These are phyloP conservation scores for Acanthaster planci DNA, from an alignment of 35 echinoderm and acorn worm species.

Conservation along the genomic window DNA sequence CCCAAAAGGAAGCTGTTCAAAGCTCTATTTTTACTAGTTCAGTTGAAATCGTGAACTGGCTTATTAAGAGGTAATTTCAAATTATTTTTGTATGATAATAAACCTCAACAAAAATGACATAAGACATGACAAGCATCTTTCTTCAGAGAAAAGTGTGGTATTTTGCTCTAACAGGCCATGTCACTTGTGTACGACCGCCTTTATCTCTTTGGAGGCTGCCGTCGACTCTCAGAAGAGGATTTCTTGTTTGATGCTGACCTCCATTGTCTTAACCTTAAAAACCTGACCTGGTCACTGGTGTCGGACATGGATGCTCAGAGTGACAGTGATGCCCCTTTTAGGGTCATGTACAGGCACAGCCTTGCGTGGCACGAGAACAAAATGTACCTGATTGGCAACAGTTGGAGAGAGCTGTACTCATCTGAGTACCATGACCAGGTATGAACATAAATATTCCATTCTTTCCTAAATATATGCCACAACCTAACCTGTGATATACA, in stretches of 20 bases:
- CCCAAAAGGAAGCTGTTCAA: too few relatives aligned
- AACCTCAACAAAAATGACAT: too few relatives aligned
- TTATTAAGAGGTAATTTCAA: too few relatives aligned
- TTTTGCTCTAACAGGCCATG: constrained; percentile 50
- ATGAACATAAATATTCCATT: too few relatives aligned
- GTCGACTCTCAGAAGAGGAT: constrained; percentile 47
- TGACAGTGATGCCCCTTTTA: neutral
- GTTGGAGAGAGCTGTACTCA: constrained; percentile 50
- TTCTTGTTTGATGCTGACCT: constrained; percentile 76
- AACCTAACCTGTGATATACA: neutral
- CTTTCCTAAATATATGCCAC: neutral
- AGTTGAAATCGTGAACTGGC: too few relatives aligned
- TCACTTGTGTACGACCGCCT: constrained; percentile 32
- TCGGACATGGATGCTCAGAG: constrained; percentile 14
- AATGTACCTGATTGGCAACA: constrained; percentile 54
- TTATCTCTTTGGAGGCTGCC: constrained; percentile 70
- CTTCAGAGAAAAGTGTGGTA: too few relatives aligned
- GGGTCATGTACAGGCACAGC: constrained; percentile 65
- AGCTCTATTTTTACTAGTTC: too few relatives aligned
- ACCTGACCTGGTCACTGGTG: constrained; percentile 36
- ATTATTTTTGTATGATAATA: too few relatives aligned
- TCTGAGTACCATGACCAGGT: neutral
- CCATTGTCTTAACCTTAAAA: constrained; percentile 44
- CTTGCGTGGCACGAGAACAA: constrained; percentile 44
- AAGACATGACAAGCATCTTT: too few relatives aligned